Base-by-base conservation (phyloP, 2,888 invertebrate genomes). In the Girardia tigrina region DNA sequence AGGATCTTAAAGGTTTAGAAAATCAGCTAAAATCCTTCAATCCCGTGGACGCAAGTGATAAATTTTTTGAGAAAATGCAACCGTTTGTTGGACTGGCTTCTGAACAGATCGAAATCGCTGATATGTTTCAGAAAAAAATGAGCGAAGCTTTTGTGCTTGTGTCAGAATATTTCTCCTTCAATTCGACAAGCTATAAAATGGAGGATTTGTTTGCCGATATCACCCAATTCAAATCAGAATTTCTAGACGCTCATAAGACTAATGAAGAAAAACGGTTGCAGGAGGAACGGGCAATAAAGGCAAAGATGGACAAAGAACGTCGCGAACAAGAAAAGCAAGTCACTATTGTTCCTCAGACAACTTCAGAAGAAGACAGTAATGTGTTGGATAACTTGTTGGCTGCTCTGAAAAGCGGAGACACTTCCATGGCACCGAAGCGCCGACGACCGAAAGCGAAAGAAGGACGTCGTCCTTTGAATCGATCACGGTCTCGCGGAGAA, bases 161-260 rank as follows among this genome's bases (percentile, higher is more conserved):
- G 12, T 89, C 91, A 0, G 93, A 93, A 80, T 97, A 90, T 84
- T 95, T 89, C 84, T 88, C 90, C 0, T 95, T 97, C 84, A 94
- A 97, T 82, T 89, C 90, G 6, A 89, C 89, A 78, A 95, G 95
- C 84, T 97, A 95, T 82, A 89, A 90, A 0, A 87, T 94, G 79
- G 97, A 97, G 81, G 95, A 97, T 83, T 94, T 97, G 87, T 94
- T 97, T 84, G 88, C 88, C 0, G 97, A 98, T 82, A 88, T 98
- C 78, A 94, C 94, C 85, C 89, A 89, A 0, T 98, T 98, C 84
- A 94, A 93, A 83, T 92, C 93, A 82, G 88, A 90, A 28, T 95
- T 94, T 83, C 86, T n/a, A 42, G 56, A 74, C n/a, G 74, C 74
- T 20, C 28, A 71, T n/a, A 71, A 27, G 28, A 16, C 20, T 4